Evolutionary conservation across 2,113 vertebrate species (phyloP).

Genomic region (Suricata suricatta): DNA sequence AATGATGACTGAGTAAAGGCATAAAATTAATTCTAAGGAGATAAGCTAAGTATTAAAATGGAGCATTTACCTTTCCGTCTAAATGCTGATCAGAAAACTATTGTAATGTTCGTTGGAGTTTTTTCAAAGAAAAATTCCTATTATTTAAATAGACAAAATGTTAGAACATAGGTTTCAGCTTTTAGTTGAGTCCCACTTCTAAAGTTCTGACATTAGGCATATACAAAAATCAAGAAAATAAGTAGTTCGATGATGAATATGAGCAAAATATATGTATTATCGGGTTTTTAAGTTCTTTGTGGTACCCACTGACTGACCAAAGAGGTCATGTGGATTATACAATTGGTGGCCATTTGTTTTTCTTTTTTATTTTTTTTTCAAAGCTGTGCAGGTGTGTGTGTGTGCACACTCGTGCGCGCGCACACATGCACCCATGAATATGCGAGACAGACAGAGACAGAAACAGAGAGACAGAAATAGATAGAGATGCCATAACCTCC

Average conservation of each 20-base stretch:
- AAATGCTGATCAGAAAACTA: not conserved
- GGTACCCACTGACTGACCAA: not conserved
- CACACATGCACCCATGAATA: not conserved
- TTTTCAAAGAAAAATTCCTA: not conserved
- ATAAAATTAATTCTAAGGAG: not conserved
- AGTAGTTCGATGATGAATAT: not conserved
- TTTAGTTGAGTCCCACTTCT: not conserved
- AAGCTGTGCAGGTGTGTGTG: not conserved
- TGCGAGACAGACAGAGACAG: not conserved
- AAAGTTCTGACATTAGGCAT: not conserved
- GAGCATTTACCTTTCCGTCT: not conserved
- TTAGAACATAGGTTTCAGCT: not conserved
- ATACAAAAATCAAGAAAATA: not conserved
- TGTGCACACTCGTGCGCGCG: fast-evolving
- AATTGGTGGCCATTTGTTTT: not conserved
- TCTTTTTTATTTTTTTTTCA: not conserved
- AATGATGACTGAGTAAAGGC: not conserved
- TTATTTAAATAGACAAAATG: not conserved
- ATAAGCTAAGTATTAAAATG: not conserved
- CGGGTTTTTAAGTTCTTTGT: not conserved
- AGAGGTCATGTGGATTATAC: not conserved
- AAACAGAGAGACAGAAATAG: not conserved
- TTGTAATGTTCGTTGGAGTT: not conserved
- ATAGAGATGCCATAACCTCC: fast-evolving
- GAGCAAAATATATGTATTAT: not conserved